Percentiles rank a stretch among this genome's conserved stretches.
phyloP scores from a whole-genome alignment of 2,888 invertebrate genomes.

The Scaptomyza flava region DNA sequence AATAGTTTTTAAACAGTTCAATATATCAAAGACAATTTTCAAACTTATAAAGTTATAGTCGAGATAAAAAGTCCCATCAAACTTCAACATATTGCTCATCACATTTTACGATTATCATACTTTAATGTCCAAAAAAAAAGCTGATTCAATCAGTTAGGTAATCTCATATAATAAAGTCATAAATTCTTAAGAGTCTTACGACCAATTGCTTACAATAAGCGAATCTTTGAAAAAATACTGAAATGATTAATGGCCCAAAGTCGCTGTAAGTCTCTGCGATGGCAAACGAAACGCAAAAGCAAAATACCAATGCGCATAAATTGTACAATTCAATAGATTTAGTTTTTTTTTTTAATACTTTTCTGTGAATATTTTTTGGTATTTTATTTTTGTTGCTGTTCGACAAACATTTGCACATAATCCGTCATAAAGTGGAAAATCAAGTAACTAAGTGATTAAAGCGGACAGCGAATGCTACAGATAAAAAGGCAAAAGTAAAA shows the following conservation, averaged over 20 bases:
- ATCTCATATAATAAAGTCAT: slow-evolving; percentile 44
- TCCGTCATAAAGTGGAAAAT: slow-evolving; percentile 79
- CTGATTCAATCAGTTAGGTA: slow-evolving; percentile 11
- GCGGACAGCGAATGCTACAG: slow-evolving; percentile 28
- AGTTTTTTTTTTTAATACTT: background rate
- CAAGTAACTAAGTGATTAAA: slow-evolving; percentile 76
- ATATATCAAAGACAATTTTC: too few species aligned
- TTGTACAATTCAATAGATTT: slow-evolving; percentile 58
- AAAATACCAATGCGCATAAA: slow-evolving; percentile 47
- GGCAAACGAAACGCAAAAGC: background rate
- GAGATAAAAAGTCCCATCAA: background rate
- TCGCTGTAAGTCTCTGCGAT: slow-evolving; percentile 15
- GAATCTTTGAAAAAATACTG: slow-evolving; percentile 4
- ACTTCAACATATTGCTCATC: background rate
- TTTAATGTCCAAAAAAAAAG: slow-evolving; percentile 10
- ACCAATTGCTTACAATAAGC: slow-evolving; percentile 15
- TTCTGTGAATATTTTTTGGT: background rate
- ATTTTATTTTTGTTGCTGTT: slow-evolving; percentile 13
- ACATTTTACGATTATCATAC: slow-evolving; percentile 12
- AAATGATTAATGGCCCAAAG: slow-evolving; percentile 53
- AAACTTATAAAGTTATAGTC: too few species aligned
- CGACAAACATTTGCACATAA: slow-evolving; percentile 72
- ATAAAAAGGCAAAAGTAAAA: slow-evolving; percentile 9
- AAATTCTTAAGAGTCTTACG: slow-evolving; percentile 28
- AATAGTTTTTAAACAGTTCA: too few species aligned